phyloP scores from a whole-genome alignment of 2,888 invertebrate species.

The Polyploca ridens region DNA sequence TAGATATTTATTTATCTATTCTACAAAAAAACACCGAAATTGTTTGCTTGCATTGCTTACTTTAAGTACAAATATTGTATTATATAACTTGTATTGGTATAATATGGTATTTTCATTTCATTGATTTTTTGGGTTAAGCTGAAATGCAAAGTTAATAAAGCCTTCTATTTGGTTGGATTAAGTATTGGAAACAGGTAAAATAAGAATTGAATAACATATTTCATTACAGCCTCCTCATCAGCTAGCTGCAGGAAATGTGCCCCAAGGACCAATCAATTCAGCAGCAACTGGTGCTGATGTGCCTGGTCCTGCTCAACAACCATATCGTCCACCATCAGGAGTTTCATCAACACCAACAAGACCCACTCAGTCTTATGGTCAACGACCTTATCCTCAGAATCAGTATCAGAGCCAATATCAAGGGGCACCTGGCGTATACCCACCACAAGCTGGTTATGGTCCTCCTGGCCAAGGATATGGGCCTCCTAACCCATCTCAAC shows the following conservation, averaged over 20 bases:
- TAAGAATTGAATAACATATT: not conserved
- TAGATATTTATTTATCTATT: too few relatives aligned
- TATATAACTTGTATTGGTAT: too few relatives aligned
- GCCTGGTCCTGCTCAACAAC: constrained; percentile 73
- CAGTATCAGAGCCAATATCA: constrained; percentile 86
- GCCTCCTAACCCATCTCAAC: constrained; percentile 85
- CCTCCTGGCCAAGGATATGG: constrained; percentile 87
- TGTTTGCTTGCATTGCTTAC: too few relatives aligned
- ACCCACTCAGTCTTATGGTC: constrained; percentile 88
- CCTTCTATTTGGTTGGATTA: too few relatives aligned
- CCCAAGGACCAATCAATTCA: constrained; percentile 70
- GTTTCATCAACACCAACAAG: constrained; percentile 83
- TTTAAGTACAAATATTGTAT: too few relatives aligned
- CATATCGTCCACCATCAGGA: constrained; percentile 79
- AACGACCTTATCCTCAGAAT: constrained; percentile 87
- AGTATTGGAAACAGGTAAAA: too few relatives aligned
- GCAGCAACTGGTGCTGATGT: constrained; percentile 69
- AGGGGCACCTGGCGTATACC: constrained; percentile 84
- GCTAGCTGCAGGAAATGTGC: constrained; percentile 79
- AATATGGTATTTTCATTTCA: too few relatives aligned
- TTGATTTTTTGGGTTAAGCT: too few relatives aligned
- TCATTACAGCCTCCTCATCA: constrained; percentile 82
- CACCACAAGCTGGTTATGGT: constrained; percentile 88
- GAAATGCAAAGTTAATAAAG: too few relatives aligned
- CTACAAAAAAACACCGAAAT: too few relatives aligned